Evolutionary conservation across 1,140 invertebrate genomes (phyloP).

Genomic region (Euwallacea similis): DNA sequence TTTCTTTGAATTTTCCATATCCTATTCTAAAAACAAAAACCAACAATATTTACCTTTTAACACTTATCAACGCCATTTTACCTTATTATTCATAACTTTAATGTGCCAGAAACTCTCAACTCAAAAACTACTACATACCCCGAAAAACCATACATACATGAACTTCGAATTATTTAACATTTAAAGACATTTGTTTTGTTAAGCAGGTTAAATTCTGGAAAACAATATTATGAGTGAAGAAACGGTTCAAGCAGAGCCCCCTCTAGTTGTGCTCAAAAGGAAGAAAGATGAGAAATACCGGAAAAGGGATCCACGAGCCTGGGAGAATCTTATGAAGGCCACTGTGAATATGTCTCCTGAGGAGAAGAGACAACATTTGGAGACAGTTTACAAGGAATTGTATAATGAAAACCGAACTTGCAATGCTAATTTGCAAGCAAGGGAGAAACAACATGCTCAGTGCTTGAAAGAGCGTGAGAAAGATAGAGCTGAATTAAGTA

Average conservation of each 20-base stretch:
- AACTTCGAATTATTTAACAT: no score
- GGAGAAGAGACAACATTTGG: constrained; percentile 40
- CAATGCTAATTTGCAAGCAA: constrained; percentile 60
- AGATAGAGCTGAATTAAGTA: constrained; percentile 79
- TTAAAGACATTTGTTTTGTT: no score
- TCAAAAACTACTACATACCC: no score
- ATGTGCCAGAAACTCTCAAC: no score
- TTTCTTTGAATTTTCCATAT: no score
- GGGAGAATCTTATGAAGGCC: constrained; percentile 43
- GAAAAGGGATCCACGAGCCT: constrained; percentile 40
- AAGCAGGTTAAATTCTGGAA: neutral
- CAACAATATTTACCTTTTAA: no score
- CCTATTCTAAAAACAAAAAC: no score
- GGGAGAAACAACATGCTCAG: constrained; percentile 66
- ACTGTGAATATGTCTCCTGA: constrained; percentile 24
- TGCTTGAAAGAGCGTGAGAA: constrained; percentile 80
- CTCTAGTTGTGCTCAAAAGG: constrained; percentile 32
- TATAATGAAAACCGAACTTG: constrained; percentile 69
- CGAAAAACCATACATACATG: no score
- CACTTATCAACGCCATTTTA: no score
- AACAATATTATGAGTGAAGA: constrained; percentile 20
- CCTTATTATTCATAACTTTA: no score
- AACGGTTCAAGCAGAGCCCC: neutral
- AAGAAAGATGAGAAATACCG: constrained; percentile 43
- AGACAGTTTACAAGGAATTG: constrained; percentile 66